Evolutionary conservation across 2,113 vertebrate species (phyloP).

Genomic region (Myocastor coypus): DNA sequence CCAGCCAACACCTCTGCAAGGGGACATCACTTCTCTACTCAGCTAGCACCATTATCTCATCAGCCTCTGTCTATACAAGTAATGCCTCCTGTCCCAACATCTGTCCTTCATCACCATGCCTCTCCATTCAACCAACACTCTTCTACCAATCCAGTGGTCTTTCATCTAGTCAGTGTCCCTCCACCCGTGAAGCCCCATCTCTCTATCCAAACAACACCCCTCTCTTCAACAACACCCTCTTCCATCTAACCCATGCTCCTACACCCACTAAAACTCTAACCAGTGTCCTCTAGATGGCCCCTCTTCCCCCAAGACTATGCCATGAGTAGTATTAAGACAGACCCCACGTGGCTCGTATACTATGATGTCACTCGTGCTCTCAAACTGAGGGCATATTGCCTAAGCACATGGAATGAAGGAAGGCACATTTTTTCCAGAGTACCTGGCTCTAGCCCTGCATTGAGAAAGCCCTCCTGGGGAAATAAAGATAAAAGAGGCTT

Average conservation of each 20-base stretch:
- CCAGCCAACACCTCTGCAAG: neutral
- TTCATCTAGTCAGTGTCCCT: too few species aligned
- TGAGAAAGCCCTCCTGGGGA: too few species aligned
- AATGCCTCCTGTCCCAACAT: too few species aligned
- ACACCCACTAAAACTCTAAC: neutral
- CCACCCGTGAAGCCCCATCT: neutral
- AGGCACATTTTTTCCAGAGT: rapidly evolving
- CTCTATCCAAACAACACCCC: too few species aligned
- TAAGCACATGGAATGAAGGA: rapidly evolving
- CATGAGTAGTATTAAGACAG: neutral
- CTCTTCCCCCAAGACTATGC: neutral
- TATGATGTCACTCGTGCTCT: rapidly evolving
- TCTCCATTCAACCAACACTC: neutral
- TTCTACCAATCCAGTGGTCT: neutral
- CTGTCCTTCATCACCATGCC: neutral
- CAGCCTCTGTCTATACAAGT: too few species aligned
- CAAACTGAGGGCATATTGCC: neutral
- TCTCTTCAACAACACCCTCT: neutral
- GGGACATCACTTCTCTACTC: neutral
- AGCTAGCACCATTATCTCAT: neutral
- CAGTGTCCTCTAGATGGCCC: too few species aligned
- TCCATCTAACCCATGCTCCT: too few species aligned
- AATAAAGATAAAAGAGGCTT: rapidly evolving
- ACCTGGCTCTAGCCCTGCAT: rapidly evolving
- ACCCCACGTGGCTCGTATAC: rapidly evolving